Conservation (phyloP, 2,888 invertebrate species). For the Ligdia adustata region DNA sequence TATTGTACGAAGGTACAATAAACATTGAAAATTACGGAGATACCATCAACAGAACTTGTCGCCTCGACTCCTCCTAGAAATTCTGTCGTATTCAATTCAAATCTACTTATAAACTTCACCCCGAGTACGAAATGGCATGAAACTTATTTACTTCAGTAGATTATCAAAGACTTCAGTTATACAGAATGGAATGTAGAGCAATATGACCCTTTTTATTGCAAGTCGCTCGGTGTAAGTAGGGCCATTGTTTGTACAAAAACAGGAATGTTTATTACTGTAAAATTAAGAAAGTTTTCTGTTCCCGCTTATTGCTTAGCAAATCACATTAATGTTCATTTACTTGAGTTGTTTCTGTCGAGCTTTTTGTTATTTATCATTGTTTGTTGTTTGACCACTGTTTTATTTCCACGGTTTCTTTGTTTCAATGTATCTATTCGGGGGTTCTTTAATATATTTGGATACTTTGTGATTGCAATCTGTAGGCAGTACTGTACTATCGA, state of each 20-base stretch:
- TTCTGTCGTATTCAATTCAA: slow-evolving; percentile 21
- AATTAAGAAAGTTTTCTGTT: slow-evolving; percentile 42
- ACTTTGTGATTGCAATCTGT: background rate
- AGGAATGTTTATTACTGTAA: slow-evolving; percentile 35
- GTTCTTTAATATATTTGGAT: slow-evolving; percentile 10
- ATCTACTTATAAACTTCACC: slow-evolving; percentile 29
- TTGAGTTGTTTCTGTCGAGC: slow-evolving; percentile 35
- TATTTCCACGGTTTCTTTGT: slow-evolving; percentile 22
- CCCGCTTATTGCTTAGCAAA: slow-evolving; percentile 27
- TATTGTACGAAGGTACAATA: too few species aligned
- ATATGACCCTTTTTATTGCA: too few species aligned
- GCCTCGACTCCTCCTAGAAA: slow-evolving; percentile 14
- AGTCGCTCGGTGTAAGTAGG: too few species aligned
- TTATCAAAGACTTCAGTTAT: too few species aligned
- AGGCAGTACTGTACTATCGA: too few species aligned
- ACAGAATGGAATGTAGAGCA: too few species aligned
- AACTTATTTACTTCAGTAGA: slow-evolving; percentile 25
- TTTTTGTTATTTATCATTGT: slow-evolving; percentile 43
- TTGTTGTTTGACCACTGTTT: slow-evolving; percentile 36
- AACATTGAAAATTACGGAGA: slow-evolving; percentile 11
- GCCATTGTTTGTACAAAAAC: too few species aligned
- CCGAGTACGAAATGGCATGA: slow-evolving; percentile 20
- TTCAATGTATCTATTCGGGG: slow-evolving; percentile 19
- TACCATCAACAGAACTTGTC: slow-evolving; percentile 11
- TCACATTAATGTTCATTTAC: slow-evolving; percentile 41